Evolutionary conservation across 2,797 vertebrate species (phyloP).

Genomic region (Fistularia commersonii): DNA sequence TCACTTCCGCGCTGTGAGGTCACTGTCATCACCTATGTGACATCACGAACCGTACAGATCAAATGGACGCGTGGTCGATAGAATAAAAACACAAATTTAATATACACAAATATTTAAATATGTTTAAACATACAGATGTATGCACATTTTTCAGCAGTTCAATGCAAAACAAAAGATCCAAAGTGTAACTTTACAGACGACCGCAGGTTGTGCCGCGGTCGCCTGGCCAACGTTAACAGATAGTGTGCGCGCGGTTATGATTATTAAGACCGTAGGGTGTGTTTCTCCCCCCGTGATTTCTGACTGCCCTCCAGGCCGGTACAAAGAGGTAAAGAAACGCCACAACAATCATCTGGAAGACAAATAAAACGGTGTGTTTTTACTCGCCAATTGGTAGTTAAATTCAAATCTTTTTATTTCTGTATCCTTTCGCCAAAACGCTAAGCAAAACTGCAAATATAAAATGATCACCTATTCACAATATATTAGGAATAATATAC

Average conservation of each 20-base stretch:
- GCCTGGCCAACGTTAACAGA: conserved; percentile 36
- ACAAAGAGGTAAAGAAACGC: conserved; percentile 48
- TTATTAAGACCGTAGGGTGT: conserved; percentile 26
- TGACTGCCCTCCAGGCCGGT: conserved; percentile 43
- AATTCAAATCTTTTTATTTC: conserved; percentile 54
- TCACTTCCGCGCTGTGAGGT: neutral
- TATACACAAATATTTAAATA: conserved; percentile 74
- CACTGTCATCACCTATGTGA: neutral
- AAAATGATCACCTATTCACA: conserved; percentile 73
- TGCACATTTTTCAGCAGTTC: conserved; percentile 70
- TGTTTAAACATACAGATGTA: conserved; percentile 64
- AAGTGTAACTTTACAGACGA: conserved; percentile 46
- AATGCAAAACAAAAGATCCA: conserved; percentile 49
- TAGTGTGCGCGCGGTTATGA: conserved; percentile 31
- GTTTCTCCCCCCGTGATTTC: conserved; percentile 30
- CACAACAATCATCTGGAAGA: conserved; percentile 40
- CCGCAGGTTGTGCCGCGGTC: conserved; percentile 23
- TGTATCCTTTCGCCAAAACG: conserved; percentile 43
- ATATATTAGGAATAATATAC: conserved; percentile 74
- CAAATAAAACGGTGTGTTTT: conserved; percentile 38
- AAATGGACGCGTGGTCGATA: conserved; percentile 78
- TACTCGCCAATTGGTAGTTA: conserved; percentile 54
- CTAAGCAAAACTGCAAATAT: conserved; percentile 62
- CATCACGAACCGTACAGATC: conserved; percentile 84
- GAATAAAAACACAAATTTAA: conserved; percentile 74